Evolutionary conservation across 2,797 vertebrate species (phyloP), one percentile per base, ranked within the genome.

Genomic region (Girardinus metallicus): DNA sequence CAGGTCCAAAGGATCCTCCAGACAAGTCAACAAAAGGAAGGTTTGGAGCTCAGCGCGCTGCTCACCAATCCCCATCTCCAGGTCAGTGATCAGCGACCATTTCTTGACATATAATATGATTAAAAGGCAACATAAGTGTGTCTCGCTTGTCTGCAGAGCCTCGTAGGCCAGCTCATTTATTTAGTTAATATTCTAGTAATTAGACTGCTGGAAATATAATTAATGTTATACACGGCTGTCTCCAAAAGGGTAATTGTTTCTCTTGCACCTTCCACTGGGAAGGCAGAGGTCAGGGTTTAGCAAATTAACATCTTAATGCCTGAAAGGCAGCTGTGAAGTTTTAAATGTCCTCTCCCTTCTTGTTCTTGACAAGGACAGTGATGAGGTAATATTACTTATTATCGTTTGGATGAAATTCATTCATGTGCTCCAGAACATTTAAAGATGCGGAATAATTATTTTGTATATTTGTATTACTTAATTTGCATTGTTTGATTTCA

Each of bases 1-100:
- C 86, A 99, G 98, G 98, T 99, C 31, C 97, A 98, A 87, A 96
- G 85, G 91, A 95, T 97, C 90, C 94, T 99, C 85, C 97, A 97
- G 92, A 95, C 96, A 82, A 95, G 95, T 87, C 96, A 97, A 77
- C 96, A 98, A 75, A 97, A 96, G 83, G 98, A 99, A 91, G 97
- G 97, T 72, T 91, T 97, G 89, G 98, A 99, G 89, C 96, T 99
- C 88, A 95, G 91, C 87, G 92, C 95, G 84, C 96, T 99, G 89
- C 95, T 99, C 91, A 97, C 94, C 93, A 95, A 97, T 36, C 97
- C 97, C 83, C 97, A 98, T 85, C 93, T 99, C 83, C 97, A 99
- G 97, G 98, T 99, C 96, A 93, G 94, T 86, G 78, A 75, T 85
- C 86, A 73, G 31, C 81, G 64, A 73, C 64, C 73, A 75, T 41